A percentile compares a stretch with the other conserved stretches of the same genome.
Evolutionary conservation across 2,797 vertebrate species (phyloP).

Genomic region (Masticophis lateralis): DNA sequence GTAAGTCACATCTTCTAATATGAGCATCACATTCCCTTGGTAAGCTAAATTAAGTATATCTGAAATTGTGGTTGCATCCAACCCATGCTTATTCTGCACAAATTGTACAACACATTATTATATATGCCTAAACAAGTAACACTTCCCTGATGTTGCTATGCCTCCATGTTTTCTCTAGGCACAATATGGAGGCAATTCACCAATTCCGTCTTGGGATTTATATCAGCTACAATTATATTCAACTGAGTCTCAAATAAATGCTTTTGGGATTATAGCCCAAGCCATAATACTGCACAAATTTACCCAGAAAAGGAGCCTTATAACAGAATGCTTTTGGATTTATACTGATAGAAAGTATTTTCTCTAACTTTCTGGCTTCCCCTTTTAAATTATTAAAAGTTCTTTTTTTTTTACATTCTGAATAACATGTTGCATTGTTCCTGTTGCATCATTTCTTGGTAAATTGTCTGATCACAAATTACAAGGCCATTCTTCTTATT

Average conservation of each 20-base stretch:
- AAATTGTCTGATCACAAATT: not conserved
- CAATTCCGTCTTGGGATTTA: not conserved
- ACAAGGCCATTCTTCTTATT: constrained; percentile 12
- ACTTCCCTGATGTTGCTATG: not conserved
- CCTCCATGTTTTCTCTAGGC: not conserved
- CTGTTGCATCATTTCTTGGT: not conserved
- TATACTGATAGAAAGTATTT: not conserved
- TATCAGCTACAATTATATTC: not conserved
- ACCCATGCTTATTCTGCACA: not conserved
- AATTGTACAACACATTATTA: not conserved
- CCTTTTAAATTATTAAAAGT: not conserved
- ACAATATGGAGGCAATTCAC: not conserved
- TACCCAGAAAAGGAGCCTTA: not conserved
- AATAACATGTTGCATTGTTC: not conserved
- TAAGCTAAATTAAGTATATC: not conserved
- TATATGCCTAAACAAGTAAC: not conserved
- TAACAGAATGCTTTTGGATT: not conserved
- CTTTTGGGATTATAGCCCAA: not conserved
- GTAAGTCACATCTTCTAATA: not conserved
- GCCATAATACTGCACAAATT: constrained; percentile 16
- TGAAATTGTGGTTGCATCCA: not conserved
- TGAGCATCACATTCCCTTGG: not conserved
- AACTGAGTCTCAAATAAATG: not conserved
- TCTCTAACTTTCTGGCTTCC: not conserved
- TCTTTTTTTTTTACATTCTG: constrained; percentile 26